Percentiles rank a stretch among this genome's conserved stretches.
These are phyloP conservation scores for Marmota flaviventris DNA, from an alignment of 2,113 vertebrate species.

Conservation along the genomic window DNA sequence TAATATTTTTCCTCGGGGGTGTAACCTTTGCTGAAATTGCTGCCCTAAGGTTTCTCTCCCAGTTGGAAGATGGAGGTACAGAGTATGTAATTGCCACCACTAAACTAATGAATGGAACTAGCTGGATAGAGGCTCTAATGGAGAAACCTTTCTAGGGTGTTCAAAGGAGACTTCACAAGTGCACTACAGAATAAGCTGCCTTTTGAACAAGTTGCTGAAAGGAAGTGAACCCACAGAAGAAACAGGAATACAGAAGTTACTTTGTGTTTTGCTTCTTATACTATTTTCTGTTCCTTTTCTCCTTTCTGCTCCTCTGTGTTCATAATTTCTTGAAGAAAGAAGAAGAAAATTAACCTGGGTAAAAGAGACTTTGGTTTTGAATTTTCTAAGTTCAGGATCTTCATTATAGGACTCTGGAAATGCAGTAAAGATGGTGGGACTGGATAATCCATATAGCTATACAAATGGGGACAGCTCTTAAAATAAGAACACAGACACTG, in stretches of 20 bases:
- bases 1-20: slow-evolving; percentile 98
- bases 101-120: slow-evolving; percentile 96
- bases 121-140: slow-evolving; percentile 97
- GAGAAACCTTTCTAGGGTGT: slow-evolving; percentile 88
- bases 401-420: background rate
- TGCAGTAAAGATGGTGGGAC: background rate
- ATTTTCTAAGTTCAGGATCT: background rate
- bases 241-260: background rate
- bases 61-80: slow-evolving; percentile 97
- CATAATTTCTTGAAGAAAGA: background rate
- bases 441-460: background rate
- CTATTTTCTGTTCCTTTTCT: background rate
- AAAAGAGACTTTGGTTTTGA: slow-evolving; percentile 9
- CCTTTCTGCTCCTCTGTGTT: background rate
- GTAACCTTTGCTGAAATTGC: slow-evolving; percentile 97
- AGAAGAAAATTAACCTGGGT: background rate
- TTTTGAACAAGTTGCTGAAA: background rate
- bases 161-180: background rate
- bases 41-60: slow-evolving; percentile 96
- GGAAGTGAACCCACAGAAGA: background rate
- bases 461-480: background rate
- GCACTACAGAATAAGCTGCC: background rate
- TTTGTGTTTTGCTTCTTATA: background rate
- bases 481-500: background rate
- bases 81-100: slow-evolving; percentile 98